Evolutionary conservation across 2,797 vertebrate species (phyloP).

Genomic region (Philypnodon macrostomus): DNA sequence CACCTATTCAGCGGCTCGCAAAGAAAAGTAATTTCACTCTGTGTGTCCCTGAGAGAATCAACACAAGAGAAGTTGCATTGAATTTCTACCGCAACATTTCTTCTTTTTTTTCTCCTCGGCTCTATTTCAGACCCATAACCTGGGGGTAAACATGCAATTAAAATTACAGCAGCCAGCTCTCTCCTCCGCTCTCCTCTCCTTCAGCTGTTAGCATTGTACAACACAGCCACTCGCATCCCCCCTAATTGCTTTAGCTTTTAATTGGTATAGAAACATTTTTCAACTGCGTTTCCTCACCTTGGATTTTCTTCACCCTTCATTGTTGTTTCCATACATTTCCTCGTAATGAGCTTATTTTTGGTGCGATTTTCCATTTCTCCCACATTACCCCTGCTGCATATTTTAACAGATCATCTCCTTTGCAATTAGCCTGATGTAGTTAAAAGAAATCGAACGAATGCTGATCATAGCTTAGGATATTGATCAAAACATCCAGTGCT

Average conservation of each 20-base stretch:
- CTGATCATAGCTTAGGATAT: constrained; percentile 32
- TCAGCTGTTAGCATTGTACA: constrained; percentile 64
- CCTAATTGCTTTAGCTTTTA: constrained; percentile 71
- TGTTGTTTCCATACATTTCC: constrained; percentile 14
- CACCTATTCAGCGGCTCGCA: constrained; percentile 65
- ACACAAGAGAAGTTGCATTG: constrained; percentile 69
- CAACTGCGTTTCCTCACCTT: constrained; percentile 1
- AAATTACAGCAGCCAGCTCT: constrained; percentile 70
- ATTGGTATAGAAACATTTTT: not conserved
- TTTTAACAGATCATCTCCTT: constrained; percentile 37
- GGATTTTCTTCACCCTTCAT: not conserved
- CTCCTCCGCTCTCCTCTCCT: constrained; percentile 54
- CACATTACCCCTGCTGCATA: constrained; percentile 23
- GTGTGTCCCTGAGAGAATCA: constrained; percentile 72
- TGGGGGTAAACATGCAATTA: constrained; percentile 79
- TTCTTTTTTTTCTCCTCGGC: constrained; percentile 57
- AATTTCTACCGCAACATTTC: constrained; percentile 66
- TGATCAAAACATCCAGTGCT: constrained; percentile 43
- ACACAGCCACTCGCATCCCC: constrained; percentile 54
- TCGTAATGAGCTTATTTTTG: constrained; percentile 58
- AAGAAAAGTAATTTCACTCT: constrained; percentile 74
- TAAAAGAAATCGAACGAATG: constrained; percentile 24
- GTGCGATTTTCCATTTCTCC: constrained; percentile 12
- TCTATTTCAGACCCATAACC: constrained; percentile 77
- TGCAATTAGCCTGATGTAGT: constrained; percentile 34